Base-by-base conservation (phyloP, 2,113 vertebrate species). In the Tichodroma muraria region DNA sequence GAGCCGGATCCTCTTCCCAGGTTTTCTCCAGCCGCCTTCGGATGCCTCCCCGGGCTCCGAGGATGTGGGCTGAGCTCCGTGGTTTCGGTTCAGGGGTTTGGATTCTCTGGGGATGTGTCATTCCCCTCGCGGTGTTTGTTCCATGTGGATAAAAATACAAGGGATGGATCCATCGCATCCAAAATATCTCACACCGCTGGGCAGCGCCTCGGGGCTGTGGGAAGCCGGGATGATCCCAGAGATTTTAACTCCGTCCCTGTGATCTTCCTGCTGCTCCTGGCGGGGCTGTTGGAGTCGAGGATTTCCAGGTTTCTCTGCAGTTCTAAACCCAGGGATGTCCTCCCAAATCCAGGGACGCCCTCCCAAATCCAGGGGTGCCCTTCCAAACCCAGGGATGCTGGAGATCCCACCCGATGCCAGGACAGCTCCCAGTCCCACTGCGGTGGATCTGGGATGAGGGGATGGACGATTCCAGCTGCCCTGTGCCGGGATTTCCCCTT, bases 21-120 rank as follows among this genome's bases (percentile, higher is more conserved):
- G 23, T 61, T 82, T 61, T 52, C 85, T 91, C 66, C 52, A 82
- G 49, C 78, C 8, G 21, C 91, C 80, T 80, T 33, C 24, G 8
- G 76, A 88, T 65, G 56, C 73, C 30, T 89, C 80, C 85, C 45
- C 2, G 0, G 70, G 75, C 75, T 70, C 52, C 22, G 30, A 37
- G 85, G 94, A 49, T 40, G 93, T 94, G 93, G 93, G 95, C 91
- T 92, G 95, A 95, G 87, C 91, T 91, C 77, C 14, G 91, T 42
- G 94, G 54, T 82, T 97, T 82, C 45, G 8, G 42, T 28, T 82
- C 30, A 10, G 93, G 75, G 57, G 35, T 82, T 18, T 85, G 96
- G 94, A 91, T 94, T 83, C 94, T 93, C 95, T 56, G 4, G 91
- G 89, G 93, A 93, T 95, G 94, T 73, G 89, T 95, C 89, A 87